These are phyloP conservation scores for Smutsia temminckii DNA, from an alignment of 2,797 vertebrate species.

Conservation along the genomic window DNA sequence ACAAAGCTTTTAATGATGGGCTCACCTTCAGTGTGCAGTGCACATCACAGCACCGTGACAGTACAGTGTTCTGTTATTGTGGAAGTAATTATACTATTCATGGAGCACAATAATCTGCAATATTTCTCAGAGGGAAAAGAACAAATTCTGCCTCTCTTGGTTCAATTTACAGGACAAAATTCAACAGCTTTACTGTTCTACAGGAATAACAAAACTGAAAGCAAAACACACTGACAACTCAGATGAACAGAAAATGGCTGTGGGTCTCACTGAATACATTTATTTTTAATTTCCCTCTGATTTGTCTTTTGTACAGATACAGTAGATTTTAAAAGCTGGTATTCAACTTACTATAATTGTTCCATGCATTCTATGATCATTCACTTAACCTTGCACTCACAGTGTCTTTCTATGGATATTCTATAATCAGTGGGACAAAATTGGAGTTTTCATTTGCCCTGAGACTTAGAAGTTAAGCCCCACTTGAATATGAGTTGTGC, in stretches of 20 bases:
- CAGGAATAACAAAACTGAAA: constrained; percentile 49
- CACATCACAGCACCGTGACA: constrained; percentile 38
- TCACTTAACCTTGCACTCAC: not conserved
- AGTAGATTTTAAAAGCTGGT: constrained; percentile 9
- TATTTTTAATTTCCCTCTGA: not conserved
- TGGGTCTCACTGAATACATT: not conserved
- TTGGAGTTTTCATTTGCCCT: not conserved
- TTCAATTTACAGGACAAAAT: constrained; percentile 57
- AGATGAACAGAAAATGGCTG: constrained; percentile 35
- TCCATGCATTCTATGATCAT: not conserved
- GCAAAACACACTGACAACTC: constrained; percentile 62
- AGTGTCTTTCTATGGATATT: not conserved
- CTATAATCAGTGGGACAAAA: not conserved
- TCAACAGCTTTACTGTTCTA: constrained; percentile 36
- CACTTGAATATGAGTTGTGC: not conserved
- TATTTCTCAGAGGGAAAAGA: constrained; percentile 53
- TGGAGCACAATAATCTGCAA: constrained; percentile 39
- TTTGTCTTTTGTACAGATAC: constrained; percentile 28
- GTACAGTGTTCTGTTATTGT: constrained; percentile 41
- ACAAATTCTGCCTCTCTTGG: constrained; percentile 51
- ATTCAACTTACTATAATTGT: constrained; percentile 10
- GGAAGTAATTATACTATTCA: constrained; percentile 64
- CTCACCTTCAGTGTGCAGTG: constrained; percentile 43
- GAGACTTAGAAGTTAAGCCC: not conserved
- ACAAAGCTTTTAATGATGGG: constrained; percentile 63